A percentile compares a stretch with the other conserved stretches of the same genome.
Evolutionary conservation across 2,113 vertebrate genomes (phyloP).

Genomic region (Oceanodroma tethys): DNA sequence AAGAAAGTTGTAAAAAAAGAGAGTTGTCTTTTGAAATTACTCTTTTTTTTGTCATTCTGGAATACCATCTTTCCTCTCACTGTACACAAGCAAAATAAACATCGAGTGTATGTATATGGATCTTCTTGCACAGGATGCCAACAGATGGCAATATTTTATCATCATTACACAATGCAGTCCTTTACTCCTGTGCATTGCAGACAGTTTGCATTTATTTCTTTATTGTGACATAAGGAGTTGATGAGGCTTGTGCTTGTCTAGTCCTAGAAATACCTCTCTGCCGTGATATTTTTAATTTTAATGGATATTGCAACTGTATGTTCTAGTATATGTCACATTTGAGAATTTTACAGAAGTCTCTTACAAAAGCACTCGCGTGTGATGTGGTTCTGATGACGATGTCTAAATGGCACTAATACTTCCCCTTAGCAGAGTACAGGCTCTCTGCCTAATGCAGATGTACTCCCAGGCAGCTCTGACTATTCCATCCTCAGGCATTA

Average conservation of each 20-base stretch:
- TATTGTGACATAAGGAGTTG: background rate
- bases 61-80: background rate
- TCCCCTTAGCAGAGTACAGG: background rate
- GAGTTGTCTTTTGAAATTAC: background rate
- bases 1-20: background rate
- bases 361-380: slow-evolving; percentile 5
- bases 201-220: background rate
- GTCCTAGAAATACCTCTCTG: background rate
- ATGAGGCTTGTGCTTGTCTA: background rate
- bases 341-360: background rate
- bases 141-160: slow-evolving; percentile 80
- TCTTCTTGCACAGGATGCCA: slow-evolving; percentile 65
- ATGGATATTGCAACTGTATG: background rate
- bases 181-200: background rate
- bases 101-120: background rate
- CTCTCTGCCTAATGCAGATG: background rate
- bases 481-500: background rate
- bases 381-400: background rate
- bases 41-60: background rate
- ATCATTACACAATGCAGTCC: background rate
- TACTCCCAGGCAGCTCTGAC: background rate
- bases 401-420: background rate
- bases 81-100: background rate
- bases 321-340: background rate
- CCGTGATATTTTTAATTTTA: background rate